Evolutionary conservation across 1,140 invertebrate species (phyloP), one percentile per base, ranked within the genome.

Genomic region (Drosophila parabipectinata): DNA sequence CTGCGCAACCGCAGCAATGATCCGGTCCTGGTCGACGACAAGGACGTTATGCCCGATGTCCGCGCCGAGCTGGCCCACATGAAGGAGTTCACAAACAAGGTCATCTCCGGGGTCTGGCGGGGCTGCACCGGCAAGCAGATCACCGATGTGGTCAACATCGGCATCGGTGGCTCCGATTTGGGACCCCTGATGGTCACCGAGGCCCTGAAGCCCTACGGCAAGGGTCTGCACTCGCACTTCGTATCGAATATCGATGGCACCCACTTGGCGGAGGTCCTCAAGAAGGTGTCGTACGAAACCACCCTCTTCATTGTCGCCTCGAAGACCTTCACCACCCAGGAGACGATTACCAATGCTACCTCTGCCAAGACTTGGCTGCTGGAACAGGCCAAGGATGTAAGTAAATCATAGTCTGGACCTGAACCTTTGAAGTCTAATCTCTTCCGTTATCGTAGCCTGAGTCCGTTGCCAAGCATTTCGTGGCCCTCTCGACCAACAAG

Each of bases 171-270:
- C 26, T 99, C 99, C 15, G 99, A 99, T 94, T 93, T 99, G 85
- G 99, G 99, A 26, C 99, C 99, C 1, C 93, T 99, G 18, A 99
- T 99, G 99, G 99, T 99, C 7, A 99, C 98, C 0, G 99, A 99
- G 93, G 98, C 98, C 3, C 93, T 99, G 24, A 98, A 98, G 87
- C 96, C 97, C 9, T 99, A 97, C 92, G 94, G 95, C 72, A 94
- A 96, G 88, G 98, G 98, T 9, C 95, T 98, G 10, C 95, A 95
- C 91, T 95, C 98, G 32, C 98, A 99, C 92, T 99, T 99, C 93
- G 98, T 99, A 0, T 99, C 98, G 1, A 99, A 99, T 91, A 98
- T 99, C 90, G 99, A 99, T 94, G 99, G 99, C 26, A 99, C 98
- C 14, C 99, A 99, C 92, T 93, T 99, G 79, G 97, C 97, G 4